Evolutionary conservation across 2,888 invertebrate genomes (phyloP), one percentile per base, ranked within the genome.

Genomic region (Tridacna crocea): DNA sequence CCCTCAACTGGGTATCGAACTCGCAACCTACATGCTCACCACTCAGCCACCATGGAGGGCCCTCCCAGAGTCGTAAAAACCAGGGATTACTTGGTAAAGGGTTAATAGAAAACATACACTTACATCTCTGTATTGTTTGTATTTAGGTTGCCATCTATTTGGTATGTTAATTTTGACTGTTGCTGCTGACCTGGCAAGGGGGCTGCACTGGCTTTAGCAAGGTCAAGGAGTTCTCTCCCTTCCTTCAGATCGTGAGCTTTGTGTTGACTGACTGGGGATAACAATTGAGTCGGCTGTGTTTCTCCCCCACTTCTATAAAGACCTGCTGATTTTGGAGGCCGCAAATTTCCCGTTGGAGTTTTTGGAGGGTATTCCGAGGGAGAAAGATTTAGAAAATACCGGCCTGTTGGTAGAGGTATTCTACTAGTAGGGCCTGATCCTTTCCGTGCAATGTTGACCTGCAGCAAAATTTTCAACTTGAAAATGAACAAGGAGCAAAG

Each of bases 391-490:
- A 92, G 80, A 66, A 88, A 87, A 58, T 91, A 89, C 10, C 82
- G 85, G 65, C 89, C 90, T 58, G 91, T 90, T 22, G 91, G 89
- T 11, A 92, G 82, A 12, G 92, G 91, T 58, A 92, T 91, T 63
- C 90, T 89, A 78, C 90, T 91, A 15, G 86, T 83, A 12, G 90
- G 89, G 17, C 88, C 88, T 26, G 85, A 36, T 36, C 82, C 79
- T 72, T 89, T 88, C 79, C 88, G 90, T 15, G 90, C 77, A 15
- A 90, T 82, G 74, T 88, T 76, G 36, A 87, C 75, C 90, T 90
- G 84, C 27, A 83, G 82, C 26, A 47, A n/a, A 55, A 36, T 36
- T 36, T 8, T 2, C 8, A 36, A 36, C 36, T 36, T 36, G 36
- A 36, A 36, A 36, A 8, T 36, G n/a, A 36, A 2, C 8, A 36